Evolutionary conservation across 2,888 invertebrate genomes (phyloP).

Genomic region (Erpobdella octoculata): DNA sequence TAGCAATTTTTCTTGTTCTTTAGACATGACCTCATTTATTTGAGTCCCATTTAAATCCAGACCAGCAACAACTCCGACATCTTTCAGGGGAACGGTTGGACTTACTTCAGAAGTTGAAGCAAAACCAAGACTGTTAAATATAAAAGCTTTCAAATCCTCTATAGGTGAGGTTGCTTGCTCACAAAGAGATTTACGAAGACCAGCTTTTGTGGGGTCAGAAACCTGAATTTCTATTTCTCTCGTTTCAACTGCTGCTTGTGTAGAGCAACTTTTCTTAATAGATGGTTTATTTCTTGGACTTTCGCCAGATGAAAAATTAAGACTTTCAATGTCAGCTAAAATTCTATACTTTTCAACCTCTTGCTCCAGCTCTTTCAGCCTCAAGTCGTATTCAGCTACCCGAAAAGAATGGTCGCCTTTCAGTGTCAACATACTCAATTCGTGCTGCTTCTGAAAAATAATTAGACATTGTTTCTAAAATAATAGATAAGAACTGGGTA

Average conservation of each 20-base stretch:
- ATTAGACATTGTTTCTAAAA: neutral
- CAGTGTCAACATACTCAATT: constrained; percentile 14
- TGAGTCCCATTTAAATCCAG: no score
- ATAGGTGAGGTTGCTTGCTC: constrained; percentile 24
- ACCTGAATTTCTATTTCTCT: neutral
- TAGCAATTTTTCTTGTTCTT: neutral
- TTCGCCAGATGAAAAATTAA: constrained; percentile 55
- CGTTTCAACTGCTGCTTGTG: neutral
- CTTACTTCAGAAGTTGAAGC: no score
- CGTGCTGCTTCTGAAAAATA: constrained; percentile 31
- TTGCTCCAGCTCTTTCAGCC: constrained; percentile 53
- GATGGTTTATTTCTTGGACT: neutral
- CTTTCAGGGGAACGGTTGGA: no score
- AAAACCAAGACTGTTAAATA: neutral
- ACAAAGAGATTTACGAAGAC: constrained; percentile 11
- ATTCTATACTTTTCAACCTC: constrained; percentile 61
- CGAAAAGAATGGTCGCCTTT: neutral
- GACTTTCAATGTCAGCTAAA: constrained; percentile 57
- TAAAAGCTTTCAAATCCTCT: constrained; percentile 20
- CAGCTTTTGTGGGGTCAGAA: neutral
- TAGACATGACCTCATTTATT: no score
- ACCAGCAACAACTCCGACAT: no score
- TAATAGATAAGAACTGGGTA: neutral
- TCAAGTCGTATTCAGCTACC: constrained; percentile 49
- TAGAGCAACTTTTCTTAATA: neutral